phyloP scores from a whole-genome alignment of 1,140 invertebrate species.

The Steinernema feltiae region DNA sequence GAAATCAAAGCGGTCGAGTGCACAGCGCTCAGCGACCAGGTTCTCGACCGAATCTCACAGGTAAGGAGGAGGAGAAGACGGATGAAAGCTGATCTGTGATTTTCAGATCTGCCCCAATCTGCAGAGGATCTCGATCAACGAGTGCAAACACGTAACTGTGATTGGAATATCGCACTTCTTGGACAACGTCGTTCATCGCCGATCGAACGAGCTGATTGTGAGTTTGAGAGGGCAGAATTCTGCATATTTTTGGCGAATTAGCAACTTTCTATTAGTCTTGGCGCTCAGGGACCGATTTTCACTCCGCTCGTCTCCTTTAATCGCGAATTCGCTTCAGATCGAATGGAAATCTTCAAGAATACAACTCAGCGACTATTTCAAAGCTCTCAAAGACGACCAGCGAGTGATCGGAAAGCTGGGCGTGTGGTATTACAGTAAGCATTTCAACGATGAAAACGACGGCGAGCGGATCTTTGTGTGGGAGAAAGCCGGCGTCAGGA shows the following conservation, averaged over 20 bases:
- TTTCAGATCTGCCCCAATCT: background rate
- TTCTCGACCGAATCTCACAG: background rate
- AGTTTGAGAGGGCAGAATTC: background rate
- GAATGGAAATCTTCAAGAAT: conserved; percentile 1
- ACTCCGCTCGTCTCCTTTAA: background rate
- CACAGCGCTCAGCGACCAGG: background rate
- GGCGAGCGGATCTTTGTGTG: background rate
- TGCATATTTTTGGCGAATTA: background rate
- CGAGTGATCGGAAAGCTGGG: background rate
- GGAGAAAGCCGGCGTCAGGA: background rate
- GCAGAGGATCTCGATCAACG: background rate
- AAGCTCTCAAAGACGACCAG: background rate
- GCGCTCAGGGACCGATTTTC: background rate
- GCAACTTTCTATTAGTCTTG: too few species aligned
- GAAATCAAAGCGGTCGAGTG: background rate
- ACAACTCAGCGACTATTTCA: conserved; percentile 9
- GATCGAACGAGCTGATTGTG: background rate
- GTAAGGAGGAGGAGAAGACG: background rate
- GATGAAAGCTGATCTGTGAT: background rate
- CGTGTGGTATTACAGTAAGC: conserved; percentile 11
- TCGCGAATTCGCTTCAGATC: background rate
- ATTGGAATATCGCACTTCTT: background rate
- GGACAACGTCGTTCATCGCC: background rate
- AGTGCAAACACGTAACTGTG: background rate
- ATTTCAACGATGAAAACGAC: background rate